Evolutionary conservation across 2,797 vertebrate genomes (phyloP).

Genomic region (Acanthiza pusilla): DNA sequence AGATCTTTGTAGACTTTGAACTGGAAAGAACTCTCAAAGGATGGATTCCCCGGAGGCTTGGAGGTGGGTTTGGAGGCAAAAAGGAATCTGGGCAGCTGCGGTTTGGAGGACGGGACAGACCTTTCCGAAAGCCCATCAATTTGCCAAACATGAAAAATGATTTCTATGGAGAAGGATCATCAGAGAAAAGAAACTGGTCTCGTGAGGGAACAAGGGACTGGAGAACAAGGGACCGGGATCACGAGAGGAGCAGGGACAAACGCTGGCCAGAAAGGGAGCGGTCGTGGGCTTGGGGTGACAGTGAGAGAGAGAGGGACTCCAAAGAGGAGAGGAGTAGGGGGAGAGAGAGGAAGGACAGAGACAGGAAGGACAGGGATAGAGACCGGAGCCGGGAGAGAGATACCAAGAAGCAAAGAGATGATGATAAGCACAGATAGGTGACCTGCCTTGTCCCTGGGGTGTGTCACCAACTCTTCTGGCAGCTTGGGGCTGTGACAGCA

Average conservation of each 20-base stretch:
- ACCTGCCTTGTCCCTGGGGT: accelerated
- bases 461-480: accelerated
- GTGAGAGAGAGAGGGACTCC: slow-evolving; percentile 55
- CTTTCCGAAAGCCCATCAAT: slow-evolving; percentile 93
- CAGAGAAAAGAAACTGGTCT: slow-evolving; percentile 71
- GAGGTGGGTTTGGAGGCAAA: slow-evolving; percentile 92
- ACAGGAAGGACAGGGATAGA: slow-evolving; percentile 68
- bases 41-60: slow-evolving; percentile 91
- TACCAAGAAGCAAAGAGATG: slow-evolving; percentile 65
- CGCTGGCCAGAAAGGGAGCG: slow-evolving; percentile 68
- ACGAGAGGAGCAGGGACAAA: slow-evolving; percentile 73
- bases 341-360: slow-evolving; percentile 61
- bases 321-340: slow-evolving; percentile 71
- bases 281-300: slow-evolving; percentile 46
- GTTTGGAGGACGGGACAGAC: slow-evolving; percentile 93
- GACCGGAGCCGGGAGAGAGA: slow-evolving; percentile 79
- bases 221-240: slow-evolving; percentile 71
- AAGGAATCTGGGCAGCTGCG: slow-evolving; percentile 96
- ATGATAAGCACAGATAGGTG: slow-evolving; percentile 35
- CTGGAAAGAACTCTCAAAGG: slow-evolving; percentile 89
- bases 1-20: slow-evolving; percentile 93
- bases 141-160: slow-evolving; percentile 74
- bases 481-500: neutral
- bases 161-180: slow-evolving; percentile 62
- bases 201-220: slow-evolving; percentile 68